Evolutionary conservation across 92 coral and sea anemone species (phyloP).

Genomic region (Palythoa heliodiscus): DNA sequence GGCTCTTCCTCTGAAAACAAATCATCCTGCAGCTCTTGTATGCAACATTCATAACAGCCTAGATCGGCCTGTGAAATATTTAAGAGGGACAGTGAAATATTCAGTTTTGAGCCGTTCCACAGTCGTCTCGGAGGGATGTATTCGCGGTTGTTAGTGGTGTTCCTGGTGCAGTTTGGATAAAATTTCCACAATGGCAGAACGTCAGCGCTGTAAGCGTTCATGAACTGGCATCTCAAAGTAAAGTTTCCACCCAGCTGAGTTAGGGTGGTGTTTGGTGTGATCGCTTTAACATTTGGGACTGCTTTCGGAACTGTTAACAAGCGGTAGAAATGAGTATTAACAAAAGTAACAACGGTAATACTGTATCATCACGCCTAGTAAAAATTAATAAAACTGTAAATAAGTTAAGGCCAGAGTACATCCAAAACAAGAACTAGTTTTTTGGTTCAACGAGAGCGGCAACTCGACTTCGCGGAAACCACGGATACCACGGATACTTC

Average conservation of each 20-base stretch:
- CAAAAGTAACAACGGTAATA: not conserved
- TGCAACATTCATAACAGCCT: constrained; percentile 36
- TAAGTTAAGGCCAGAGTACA: too few species aligned
- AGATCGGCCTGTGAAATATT: constrained; percentile 6
- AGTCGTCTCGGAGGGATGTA: not conserved
- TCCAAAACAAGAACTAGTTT: too few species aligned
- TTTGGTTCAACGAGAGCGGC: too few species aligned
- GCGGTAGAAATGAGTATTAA: not conserved
- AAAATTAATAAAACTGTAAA: too few species aligned
- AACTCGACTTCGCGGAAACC: too few species aligned
- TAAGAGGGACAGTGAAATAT: not conserved
- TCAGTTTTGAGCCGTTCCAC: constrained; percentile 14
- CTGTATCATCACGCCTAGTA: too few species aligned
- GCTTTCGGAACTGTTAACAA: not conserved
- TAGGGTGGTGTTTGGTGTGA: constrained; percentile 5
- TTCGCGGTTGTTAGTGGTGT: not conserved
- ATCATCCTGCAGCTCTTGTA: not conserved
- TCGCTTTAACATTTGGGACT: not conserved
- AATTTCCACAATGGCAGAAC: constrained; percentile 17
- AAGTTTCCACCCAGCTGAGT: constrained; percentile 1
- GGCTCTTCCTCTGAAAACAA: not conserved
- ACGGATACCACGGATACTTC: too few species aligned
- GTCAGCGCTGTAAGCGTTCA: not conserved
- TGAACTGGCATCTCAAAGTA: constrained; percentile 16
- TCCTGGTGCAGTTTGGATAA: constrained; percentile 16